Percentiles rank a stretch among this genome's conserved stretches.
phyloP scores from a whole-genome alignment of 1,140 invertebrate species.

The Lycorma delicatula region DNA sequence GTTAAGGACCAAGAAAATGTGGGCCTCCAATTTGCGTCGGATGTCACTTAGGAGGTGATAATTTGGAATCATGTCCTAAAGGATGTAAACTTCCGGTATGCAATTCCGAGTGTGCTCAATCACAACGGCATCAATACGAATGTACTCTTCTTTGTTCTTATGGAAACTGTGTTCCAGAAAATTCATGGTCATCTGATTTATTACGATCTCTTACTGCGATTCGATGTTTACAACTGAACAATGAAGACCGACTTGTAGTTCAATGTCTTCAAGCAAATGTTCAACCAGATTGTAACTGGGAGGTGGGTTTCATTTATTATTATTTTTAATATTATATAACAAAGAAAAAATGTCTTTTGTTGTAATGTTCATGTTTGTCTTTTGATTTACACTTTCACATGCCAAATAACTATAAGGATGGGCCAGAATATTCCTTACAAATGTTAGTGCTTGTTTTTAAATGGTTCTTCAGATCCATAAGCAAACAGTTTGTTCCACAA shows the following conservation, averaged over 20 bases:
- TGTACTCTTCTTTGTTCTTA: slow-evolving; percentile 52
- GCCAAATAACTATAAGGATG: no score
- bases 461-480: no score
- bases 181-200: slow-evolving; percentile 39
- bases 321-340: no score
- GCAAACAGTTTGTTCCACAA: no score
- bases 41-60: neutral
- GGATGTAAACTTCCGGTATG: slow-evolving; percentile 52
- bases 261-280: slow-evolving; percentile 41
- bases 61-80: slow-evolving; percentile 41
- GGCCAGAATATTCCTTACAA: no score
- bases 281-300: no score
- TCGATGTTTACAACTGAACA: slow-evolving; percentile 45
- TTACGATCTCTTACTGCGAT: slow-evolving; percentile 49
- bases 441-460: no score
- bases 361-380: no score
- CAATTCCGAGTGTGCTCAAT: slow-evolving; percentile 45
- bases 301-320: no score
- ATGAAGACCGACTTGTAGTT: slow-evolving; percentile 45
- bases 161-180: neutral
- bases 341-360: no score
- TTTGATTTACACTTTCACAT: no score
- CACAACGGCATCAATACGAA: slow-evolving; percentile 44
- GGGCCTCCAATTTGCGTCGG: slow-evolving; percentile 17
- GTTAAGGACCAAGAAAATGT: slow-evolving; percentile 42